Evolutionary conservation across 2,888 invertebrate species (phyloP), one percentile per base, ranked within the genome.

Genomic region (Caenorhabditis wallacei): DNA sequence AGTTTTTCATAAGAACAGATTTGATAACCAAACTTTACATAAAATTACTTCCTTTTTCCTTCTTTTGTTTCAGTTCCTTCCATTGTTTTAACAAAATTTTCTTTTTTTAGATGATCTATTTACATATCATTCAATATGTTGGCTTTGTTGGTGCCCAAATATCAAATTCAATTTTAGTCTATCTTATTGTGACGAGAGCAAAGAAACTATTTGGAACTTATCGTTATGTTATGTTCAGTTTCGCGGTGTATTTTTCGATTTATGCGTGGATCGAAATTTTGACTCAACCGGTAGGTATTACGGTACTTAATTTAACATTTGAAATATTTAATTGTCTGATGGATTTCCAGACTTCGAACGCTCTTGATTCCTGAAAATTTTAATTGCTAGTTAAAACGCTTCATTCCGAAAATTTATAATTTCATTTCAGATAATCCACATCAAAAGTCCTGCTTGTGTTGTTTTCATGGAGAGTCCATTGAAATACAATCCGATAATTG

Each of bases 361-460:
- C n/a, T n/a, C n/a, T n/a, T n/a, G n/a, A n/a, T n/a, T n/a, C n/a
- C n/a, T n/a, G n/a, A n/a, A n/a, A n/a, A n/a, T n/a, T n/a, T n/a
- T n/a, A n/a, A n/a, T n/a, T n/a, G n/a, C n/a, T n/a, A n/a, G n/a
- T n/a, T n/a, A n/a, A n/a, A n/a, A n/a, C n/a, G n/a, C n/a, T n/a
- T n/a, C n/a, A n/a, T n/a, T n/a, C n/a, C n/a, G n/a, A n/a, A n/a
- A n/a, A n/a, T n/a, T n/a, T n/a, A n/a, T 30, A 64, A 18, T 48
- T 24, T 2, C 7, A 48, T 64, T 69, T 16, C 68, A 76, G 76
- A 76, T 68, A 61, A 76, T 76, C 43, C 76, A 76, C 20, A 76
- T 76, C 61, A 76, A 76, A 30, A 76, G 76, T 22, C 76, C 76
- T 18, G 76, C 76, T 8, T 76, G 76, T n/a, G 43, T 76, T 30